Base-by-base conservation (phyloP, 2,888 invertebrate species). In the Phania funesta region DNA sequence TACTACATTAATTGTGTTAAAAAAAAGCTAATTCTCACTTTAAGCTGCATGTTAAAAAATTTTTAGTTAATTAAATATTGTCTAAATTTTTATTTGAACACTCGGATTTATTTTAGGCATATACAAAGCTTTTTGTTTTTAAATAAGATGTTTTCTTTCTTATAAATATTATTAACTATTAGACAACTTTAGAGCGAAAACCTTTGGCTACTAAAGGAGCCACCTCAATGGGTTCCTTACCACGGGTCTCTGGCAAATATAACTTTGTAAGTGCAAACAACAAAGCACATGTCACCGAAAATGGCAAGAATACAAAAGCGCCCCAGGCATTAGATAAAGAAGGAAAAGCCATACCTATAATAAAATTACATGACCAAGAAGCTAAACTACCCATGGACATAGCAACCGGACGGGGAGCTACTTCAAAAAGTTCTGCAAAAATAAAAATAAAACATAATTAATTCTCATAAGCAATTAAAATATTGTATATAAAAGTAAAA, bases 301-400 rank as follows among this genome's bases (percentile, higher is more conserved):
- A 97, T 67, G 96, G 92, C n/a, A 96, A 90, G 89, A 97, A 97
- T 7, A 94, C 94, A 86, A 93, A 94, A 2, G 95, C 92, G 0
- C 95, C 95, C 84, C 96, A 93, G 32, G 91, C 86, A 16, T 89
- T 90, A 83, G 94, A 92, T 88, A 96, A 88, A 11, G 92, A 90
- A 8, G 95, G 95, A 91, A 97, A 96, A 20, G 93, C 92, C 93
- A 97, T 94, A 35, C 95, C 97, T 81, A 98, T 95, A 6, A 96
- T 87, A 89, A 98, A 96, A 92, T 98, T 98, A 52, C 96, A 96
- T 0, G 93, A 93, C 97, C 98, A 98, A 89, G 97, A 98, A 80
- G 94, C 93, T 86, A 96, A 93, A 81, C 96, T 96, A 48, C 97
- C 97, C 89, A 96, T 92, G 56, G 97, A 94, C 96, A 97, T 97